Conservation (phyloP, 1,140 invertebrate genomes). For the Aphelinus atriplicis region DNA sequence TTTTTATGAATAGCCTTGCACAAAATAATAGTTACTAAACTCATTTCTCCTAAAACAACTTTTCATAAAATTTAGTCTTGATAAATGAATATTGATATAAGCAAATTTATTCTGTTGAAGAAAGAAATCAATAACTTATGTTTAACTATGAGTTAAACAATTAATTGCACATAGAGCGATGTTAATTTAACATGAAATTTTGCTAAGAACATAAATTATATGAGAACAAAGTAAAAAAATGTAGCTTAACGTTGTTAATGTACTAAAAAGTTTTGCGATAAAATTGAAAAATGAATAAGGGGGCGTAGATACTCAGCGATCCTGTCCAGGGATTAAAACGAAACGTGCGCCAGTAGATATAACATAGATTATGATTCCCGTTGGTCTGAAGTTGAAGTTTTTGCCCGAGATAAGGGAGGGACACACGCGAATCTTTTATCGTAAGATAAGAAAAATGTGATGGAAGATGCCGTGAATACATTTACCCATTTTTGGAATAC, state of each 20-base stretch:
- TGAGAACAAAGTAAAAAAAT: conserved; percentile 9
- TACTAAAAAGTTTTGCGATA: conserved; percentile 32
- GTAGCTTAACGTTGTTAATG: conserved; percentile 30
- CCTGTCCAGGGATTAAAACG: background rate
- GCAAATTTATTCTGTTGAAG: too few species aligned
- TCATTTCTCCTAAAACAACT: too few species aligned
- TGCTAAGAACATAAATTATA: too few species aligned
- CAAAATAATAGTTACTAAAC: too few species aligned
- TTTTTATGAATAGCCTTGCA: too few species aligned
- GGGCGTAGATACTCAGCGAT: conserved; percentile 29
- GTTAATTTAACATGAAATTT: too few species aligned
- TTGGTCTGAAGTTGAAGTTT: conserved; percentile 38
- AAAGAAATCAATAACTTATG: too few species aligned
- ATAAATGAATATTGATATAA: too few species aligned
- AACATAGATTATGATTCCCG: conserved; percentile 35
- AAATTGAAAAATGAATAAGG: conserved; percentile 40
- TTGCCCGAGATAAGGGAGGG: conserved; percentile 27
- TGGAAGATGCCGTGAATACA: conserved; percentile 15
- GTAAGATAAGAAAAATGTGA: conserved; percentile 24
- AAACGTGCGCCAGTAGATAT: conserved; percentile 24
- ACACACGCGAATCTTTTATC: conserved; percentile 33
- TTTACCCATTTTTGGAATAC: background rate
- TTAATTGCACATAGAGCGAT: too few species aligned
- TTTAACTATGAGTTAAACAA: too few species aligned
- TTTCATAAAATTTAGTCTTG: too few species aligned